Base-by-base conservation (phyloP, 35 echinoderm and acorn worm species). In the Ptychodera flava region DNA sequence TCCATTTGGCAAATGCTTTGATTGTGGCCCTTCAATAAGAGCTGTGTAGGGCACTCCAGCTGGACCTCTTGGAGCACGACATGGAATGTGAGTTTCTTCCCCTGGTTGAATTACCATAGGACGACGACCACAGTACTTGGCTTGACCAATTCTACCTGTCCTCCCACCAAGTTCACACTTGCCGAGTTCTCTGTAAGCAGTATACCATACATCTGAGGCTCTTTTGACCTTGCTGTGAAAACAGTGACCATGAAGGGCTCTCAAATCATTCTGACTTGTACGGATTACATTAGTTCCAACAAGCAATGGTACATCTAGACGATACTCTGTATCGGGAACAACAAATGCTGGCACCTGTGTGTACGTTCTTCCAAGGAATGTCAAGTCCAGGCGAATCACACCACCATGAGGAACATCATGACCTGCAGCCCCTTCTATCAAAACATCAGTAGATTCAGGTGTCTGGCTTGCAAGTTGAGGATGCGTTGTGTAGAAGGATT, bases 371-470 rank as follows among this genome's bases (percentile, higher is more conserved):
- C 78, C 78, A 30, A 79, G 78, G 29, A 79, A 28, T 30, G 1
- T 31, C 6, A 79, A 31, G 32, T 79, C 78, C 29, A 79, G 28
- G 32, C 32, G 28, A 31, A 79, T 79, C 28, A 79, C 78, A 79
- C 78, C 78, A 79, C 29, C 28, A 31, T 79, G 28, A 28, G 78
- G 78, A 10, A 79, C 78, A 79, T 31, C 28, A 31, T 86, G 84
- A 31, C 84, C 84, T 29, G 29, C 30, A 31, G 84, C 84, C 33
- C 84, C 84, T 76, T 86, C 84, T 28, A 86, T 75, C n/a, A 15
- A 27, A n/a, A 86, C 45, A 31, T 86, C 38, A 31, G 36, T 37
- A 16, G 35, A 52, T 32, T 78, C 16, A 37, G 77, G 30, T 1
- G 15, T 31, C 38, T 52, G 84, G 16, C 16, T 75, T 29, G 33